These are phyloP conservation scores for Noturus placidus DNA, from an alignment of 2,113 vertebrate species.

Conservation along the genomic window DNA sequence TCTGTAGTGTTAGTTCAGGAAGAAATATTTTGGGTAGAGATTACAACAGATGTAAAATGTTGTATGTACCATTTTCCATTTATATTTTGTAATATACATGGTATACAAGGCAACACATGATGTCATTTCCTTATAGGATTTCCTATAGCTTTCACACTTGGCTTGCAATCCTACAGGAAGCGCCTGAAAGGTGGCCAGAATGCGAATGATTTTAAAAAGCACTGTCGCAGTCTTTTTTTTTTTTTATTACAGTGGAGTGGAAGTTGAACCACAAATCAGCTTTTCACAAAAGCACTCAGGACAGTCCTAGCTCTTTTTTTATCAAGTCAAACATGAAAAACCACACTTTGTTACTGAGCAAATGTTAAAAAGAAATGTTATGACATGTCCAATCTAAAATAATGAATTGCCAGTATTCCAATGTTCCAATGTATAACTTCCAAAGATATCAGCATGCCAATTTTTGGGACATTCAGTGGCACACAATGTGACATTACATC, in stretches of 20 bases:
- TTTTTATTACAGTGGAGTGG: neutral
- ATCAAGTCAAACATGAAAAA: neutral
- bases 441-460: neutral
- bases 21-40: neutral
- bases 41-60: neutral
- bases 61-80: neutral
- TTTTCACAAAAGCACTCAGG: neutral
- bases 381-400: neutral
- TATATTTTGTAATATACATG: neutral
- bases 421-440: neutral
- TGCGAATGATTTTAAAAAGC: neutral
- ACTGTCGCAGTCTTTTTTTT: neutral
- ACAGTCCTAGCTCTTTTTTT: neutral
- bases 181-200: neutral
- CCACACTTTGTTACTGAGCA: neutral
- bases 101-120: neutral
- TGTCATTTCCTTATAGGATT: constrained; percentile 1
- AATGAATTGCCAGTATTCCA: neutral
- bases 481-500: neutral
- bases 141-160: neutral
- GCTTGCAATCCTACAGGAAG: neutral
- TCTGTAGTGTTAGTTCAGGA: neutral
- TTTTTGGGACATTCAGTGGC: neutral
- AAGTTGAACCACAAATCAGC: neutral
- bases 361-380: neutral